Evolutionary conservation across 2,113 vertebrate genomes (phyloP).

Genomic region (Microcebus tavaratra): DNA sequence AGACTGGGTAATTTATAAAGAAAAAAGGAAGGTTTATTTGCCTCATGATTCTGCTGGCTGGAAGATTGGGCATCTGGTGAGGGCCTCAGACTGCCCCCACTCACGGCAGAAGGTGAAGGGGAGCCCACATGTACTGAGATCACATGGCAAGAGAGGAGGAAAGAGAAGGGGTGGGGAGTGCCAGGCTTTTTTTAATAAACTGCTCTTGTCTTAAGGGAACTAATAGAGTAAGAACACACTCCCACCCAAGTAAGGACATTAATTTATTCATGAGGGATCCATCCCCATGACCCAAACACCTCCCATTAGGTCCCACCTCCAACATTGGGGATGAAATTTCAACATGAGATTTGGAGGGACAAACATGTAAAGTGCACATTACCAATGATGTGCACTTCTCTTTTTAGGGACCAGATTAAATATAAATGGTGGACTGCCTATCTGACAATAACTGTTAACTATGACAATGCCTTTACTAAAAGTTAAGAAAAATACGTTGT

Average conservation of each 20-base stretch:
- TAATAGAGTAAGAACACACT: neutral
- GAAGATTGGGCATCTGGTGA: neutral
- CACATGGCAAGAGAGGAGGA: neutral
- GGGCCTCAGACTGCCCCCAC: neutral
- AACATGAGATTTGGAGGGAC: neutral
- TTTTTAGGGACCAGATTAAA: neutral
- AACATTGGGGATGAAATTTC: neutral
- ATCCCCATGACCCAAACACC: neutral
- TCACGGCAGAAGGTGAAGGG: neutral
- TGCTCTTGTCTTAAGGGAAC: neutral
- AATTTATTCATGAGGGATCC: neutral
- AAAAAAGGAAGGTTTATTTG: neutral
- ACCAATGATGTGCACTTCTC: neutral
- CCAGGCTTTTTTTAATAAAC: neutral
- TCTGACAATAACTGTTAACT: constrained; percentile 25
- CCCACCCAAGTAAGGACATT: neutral
- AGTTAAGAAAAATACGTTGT: neutral
- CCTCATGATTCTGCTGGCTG: neutral
- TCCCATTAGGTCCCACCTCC: neutral
- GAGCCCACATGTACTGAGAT: neutral
- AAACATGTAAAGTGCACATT: neutral
- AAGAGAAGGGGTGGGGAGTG: neutral
- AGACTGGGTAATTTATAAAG: neutral
- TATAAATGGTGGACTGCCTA: neutral
- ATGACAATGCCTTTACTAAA: neutral